Percentiles rank a stretch among this genome's conserved stretches.
phyloP scores from a whole-genome alignment of 2,113 vertebrate species.

The Chrysemys picta region DNA sequence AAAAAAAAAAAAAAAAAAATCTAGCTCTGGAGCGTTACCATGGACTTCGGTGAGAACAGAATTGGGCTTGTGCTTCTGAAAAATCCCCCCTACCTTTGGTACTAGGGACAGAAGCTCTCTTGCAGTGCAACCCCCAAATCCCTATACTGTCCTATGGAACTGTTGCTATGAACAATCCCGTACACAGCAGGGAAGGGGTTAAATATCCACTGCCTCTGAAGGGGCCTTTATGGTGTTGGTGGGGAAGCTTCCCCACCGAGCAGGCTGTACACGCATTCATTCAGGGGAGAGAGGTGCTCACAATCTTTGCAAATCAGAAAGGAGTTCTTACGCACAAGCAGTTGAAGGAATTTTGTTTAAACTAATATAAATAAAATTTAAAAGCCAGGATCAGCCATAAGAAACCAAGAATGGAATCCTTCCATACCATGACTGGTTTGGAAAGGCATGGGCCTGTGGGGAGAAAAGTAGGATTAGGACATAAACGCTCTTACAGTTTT shows the following conservation, averaged over 20 bases:
- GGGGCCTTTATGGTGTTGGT: background rate
- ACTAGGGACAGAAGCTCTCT: background rate
- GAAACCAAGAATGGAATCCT: background rate
- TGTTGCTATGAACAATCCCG: background rate
- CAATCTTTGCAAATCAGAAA: background rate
- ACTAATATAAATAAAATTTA: background rate
- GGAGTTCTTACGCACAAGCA: background rate
- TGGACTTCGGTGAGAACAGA: background rate
- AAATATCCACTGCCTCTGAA: background rate
- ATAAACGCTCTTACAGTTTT: background rate
- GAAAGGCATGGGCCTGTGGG: background rate
- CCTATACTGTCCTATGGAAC: background rate
- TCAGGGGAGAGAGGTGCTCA: background rate
- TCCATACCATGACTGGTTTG: background rate
- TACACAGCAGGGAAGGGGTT: background rate
- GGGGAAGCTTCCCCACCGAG: background rate
- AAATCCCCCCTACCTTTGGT: fast-evolving
- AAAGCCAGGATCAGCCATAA: background rate
- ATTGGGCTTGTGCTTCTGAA: background rate
- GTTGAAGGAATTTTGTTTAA: background rate
- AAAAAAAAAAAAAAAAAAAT: background rate
- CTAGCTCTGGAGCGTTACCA: background rate
- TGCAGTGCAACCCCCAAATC: background rate
- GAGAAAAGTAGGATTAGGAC: background rate
- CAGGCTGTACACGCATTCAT: background rate